Evolutionary conservation across 2,797 vertebrate species (phyloP), one percentile per base, ranked within the genome.

Genomic region (Clarias platycephalus): DNA sequence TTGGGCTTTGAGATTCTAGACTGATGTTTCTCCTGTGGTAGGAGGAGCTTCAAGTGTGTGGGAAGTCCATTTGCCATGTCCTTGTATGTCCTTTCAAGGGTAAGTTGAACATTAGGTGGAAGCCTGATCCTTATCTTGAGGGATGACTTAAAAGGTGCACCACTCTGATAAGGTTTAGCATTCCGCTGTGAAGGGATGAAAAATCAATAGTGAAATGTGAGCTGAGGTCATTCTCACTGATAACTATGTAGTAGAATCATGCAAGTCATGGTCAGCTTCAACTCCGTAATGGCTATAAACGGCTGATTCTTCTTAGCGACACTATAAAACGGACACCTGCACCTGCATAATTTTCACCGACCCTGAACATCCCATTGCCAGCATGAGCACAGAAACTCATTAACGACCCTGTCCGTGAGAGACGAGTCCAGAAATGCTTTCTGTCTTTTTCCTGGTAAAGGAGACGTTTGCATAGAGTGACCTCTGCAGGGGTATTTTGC

Each of bases 401-500:
- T 80, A 80, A 79, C 24, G 71, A 22, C 63, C 22, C 6, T 18
- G 28, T 74, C 64, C 53, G 24, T 67, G 26, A 74, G 58, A 86
- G 80, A 84, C 3, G 63, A 68, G 81, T 78, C 67, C 13, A 20
- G n/a, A 83, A 84, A 81, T 79, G 63, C 77, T 84, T 83, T 37
- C 18, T 60, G 34, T 76, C 31, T 85, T 84, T 86, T 75, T 62
- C 75, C n/a, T 64, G 60, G 20, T 18, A 34, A 82, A 82, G 83
- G 84, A 85, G 80, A 84, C 82, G 88, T 91, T 90, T 85, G 88
- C 88, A 88, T 91, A 71, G 62, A 16, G n/a, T 88, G 89, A 92
- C 90, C 90, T 91, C 91, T 89, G 79, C 60, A 44, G 66, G 79
- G 87, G 37, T 78, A 16, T 79, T 81, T 83, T 75, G 34, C 76